Evolutionary conservation across 2,888 invertebrate species (phyloP), one percentile per base, ranked within the genome.

Genomic region (Orthosia cruda): DNA sequence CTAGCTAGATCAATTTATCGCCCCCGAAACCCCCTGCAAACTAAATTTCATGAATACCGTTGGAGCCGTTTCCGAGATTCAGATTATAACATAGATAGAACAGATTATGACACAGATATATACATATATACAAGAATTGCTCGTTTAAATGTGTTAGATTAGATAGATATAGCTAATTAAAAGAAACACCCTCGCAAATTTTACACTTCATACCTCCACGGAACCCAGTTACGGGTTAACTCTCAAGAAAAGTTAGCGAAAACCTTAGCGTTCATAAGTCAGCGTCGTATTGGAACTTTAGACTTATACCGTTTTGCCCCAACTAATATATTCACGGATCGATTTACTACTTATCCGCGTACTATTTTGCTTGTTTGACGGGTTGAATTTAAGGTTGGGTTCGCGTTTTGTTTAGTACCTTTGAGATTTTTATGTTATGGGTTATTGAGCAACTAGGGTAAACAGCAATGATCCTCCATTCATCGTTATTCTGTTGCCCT

Each of bases 181-280:
- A 67, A 32, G 32, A 49, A 49, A 50, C 3, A 40, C 0, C 16
- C 16, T 26, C 9, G 5, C 40, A 54, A 4, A 54, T 4, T 16
- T 40, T 2, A 13, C 18, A 7, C 7, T 63, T 87, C 40, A 26
- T 68, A 79, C 32, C 77, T 87, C 74, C 54, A 62, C 1, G 83
- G 45, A 15, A 47, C 47, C 57, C 84, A 88, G 89, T 88, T 89
- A 88, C 87, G 87, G 84, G 87, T 87, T 88, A 90, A 90, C 87
- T 89, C 87, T 85, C 73, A 87, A 87, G 87, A 91, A 91, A 91
- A 92, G 85, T 92, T 92, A 89, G 89, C 88, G 88, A 89, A 90
- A 89, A 88, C 89, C 85, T 87, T 88, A 81, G 50, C 80, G 87
- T 88, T 89, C 90, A 90, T 91, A 90, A 89, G 87, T 91, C 90